Base-by-base conservation (phyloP, 2,888 invertebrate genomes). In the Meiosimyza platycephala region DNA sequence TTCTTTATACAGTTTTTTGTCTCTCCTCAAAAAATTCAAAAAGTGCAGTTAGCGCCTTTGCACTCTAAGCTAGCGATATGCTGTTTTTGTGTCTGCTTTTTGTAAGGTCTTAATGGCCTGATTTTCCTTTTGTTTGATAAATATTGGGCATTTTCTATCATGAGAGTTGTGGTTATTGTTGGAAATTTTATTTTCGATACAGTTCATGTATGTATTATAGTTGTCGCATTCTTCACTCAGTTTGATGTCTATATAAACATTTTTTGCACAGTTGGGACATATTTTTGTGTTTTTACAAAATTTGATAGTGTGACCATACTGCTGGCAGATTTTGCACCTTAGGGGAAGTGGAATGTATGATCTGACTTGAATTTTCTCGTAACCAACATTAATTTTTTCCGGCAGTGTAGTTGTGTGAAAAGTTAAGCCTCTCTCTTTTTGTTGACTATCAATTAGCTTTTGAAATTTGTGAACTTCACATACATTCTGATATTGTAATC, bases 291-390 rank as follows among this genome's bases (percentile, higher is more conserved):
- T 54, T n/a, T 33, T 33, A n/a, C 67, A 67, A n/a, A 67, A n/a
- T 33, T 54, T 67, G 15, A 28, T 33, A 18, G 16, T 54, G n/a
- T 67, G 67, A 4, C 67, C 55, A 28, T 50, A 55, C 2, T 47
- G 55, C 6, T n/a, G 48, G n/a, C 67, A 67, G 2, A 33, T 54
- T 15, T 1, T 66, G 1, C 66, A 66, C 28, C 66, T 52, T 3
- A 66, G 22, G 1, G 66, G 66, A 15, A 66, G 66, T 15, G 66
- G 66, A 16, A 66, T 52, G 40, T 66, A 66, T 13, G 66, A 55
- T 55, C 54, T 55, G 7, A 54, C 6, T 16, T 18, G 13, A 40
- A 54, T 47, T 54, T 40, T 55, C 33, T 55, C 66, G 33, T 66
- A 54, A 1, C 66, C 66, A 4, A 54, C 54, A 15, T 12, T 12